Conservation (phyloP, 2,113 vertebrate genomes). For the Erythrocebus patas region DNA sequence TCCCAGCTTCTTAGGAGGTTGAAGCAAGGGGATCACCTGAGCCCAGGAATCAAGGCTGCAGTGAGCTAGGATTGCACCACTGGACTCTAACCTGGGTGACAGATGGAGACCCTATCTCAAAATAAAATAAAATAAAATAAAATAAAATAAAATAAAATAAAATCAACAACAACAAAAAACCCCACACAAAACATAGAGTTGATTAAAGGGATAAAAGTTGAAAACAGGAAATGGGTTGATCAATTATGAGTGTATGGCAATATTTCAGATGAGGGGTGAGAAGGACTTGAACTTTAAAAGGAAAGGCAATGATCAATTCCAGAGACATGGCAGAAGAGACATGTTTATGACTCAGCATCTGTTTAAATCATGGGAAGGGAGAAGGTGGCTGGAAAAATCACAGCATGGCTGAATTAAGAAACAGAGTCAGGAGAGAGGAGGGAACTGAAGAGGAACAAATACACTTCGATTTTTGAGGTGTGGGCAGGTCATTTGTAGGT, state of each 20-base stretch:
- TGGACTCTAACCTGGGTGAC: too few relatives aligned
- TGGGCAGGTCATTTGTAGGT: not conserved
- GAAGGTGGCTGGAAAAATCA: not conserved
- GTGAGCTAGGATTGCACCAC: too few relatives aligned
- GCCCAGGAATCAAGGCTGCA: too few relatives aligned
- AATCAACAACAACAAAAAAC: too few relatives aligned
- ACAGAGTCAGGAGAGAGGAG: not conserved
- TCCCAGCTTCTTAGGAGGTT: too few relatives aligned
- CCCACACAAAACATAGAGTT: not conserved
- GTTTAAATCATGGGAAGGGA: not conserved
- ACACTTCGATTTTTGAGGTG: not conserved
- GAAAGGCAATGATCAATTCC: not conserved
- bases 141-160: too few relatives aligned
- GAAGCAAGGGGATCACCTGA: too few relatives aligned
- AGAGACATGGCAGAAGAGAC: not conserved
- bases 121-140: too few relatives aligned
- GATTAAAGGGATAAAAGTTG: not conserved
- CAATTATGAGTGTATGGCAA: not conserved
- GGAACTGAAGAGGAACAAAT: not conserved
- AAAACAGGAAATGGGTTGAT: not conserved
- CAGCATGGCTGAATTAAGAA: not conserved
- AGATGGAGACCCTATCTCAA: too few relatives aligned
- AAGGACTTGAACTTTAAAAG: constrained; percentile 14
- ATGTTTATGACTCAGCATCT: not conserved
- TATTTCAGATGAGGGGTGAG: not conserved